phyloP scores from a whole-genome alignment of 2,113 vertebrate genomes.

The Stigmatopora nigra region DNA sequence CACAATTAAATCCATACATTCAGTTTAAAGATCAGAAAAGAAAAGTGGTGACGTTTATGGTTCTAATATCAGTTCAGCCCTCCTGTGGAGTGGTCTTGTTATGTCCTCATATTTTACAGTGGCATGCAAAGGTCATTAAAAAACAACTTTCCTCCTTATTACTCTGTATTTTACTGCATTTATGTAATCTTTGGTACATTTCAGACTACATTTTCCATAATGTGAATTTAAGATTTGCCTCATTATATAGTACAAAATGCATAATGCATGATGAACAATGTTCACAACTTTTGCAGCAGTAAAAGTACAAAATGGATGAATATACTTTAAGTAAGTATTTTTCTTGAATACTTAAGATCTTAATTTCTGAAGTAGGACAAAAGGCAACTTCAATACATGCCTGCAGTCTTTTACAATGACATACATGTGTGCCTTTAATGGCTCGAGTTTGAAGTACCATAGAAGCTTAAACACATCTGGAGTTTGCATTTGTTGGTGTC shows the following conservation, averaged over 20 bases:
- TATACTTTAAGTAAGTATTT: not conserved
- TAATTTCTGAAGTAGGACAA: not conserved
- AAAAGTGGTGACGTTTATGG: not conserved
- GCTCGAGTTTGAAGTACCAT: not conserved
- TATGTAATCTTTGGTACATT: too few relatives aligned
- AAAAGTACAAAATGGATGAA: not conserved
- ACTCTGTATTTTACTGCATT: not conserved
- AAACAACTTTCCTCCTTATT: not conserved
- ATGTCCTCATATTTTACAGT: too few relatives aligned
- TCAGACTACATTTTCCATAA: too few relatives aligned
- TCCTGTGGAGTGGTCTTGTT: not conserved
- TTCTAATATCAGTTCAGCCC: not conserved
- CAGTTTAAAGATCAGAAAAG: too few relatives aligned
- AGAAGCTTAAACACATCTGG: constrained; percentile 5
- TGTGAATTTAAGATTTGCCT: too few relatives aligned
- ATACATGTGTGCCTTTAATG: not conserved
- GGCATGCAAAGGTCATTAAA: too few relatives aligned
- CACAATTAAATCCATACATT: not conserved
- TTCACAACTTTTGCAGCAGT: not conserved
- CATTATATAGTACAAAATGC: not conserved
- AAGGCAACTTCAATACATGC: constrained; percentile 1
- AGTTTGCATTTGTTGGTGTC: constrained; percentile 16
- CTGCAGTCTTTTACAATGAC: not conserved
- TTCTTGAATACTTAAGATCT: not conserved
- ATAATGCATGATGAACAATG: not conserved